Evolutionary conservation across 2,888 invertebrate species (phyloP), one percentile per base, ranked within the genome.

Genomic region (Agriopis leucophaearia): DNA sequence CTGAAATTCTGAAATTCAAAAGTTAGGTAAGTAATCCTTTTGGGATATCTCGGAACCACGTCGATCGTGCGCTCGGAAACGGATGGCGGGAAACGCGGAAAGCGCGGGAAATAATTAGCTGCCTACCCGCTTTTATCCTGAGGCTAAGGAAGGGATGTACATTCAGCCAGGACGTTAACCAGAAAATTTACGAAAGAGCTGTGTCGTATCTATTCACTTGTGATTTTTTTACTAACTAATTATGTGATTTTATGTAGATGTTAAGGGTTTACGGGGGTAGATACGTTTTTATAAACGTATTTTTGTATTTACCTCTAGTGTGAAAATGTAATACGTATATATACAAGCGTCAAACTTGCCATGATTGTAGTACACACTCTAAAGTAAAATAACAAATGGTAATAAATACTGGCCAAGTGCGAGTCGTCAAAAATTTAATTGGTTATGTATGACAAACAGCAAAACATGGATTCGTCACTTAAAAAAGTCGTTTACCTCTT

Each of bases 61-160:
- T 77, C 81, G 79, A 85, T 85, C 82, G 84, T 79, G 81, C 76
- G 78, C 64, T 72, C 74, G 84, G 83, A 84, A 87, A 76, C 83
- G 86, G 88, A 87, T 12, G 52, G 51, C 61, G 52, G 61, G 60
- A 62, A 59, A 59, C 48, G 61, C 81, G 85, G 87, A 87, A 89
- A 89, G 84, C 82, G 89, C 90, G 89, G 91, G 91, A 90, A 91
- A 90, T 92, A 92, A 92, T 92, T 91, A 91, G 92, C 91, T 81
- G 90, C 88, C 82, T 78, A 81, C 82, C 81, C 80, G 58, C 78
- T 77, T 74, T 8, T 56, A 64, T 85, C 91, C 84, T 75, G 78
- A 60, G 88, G 90, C 89, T 51, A 82, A 83, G 87, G 88, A 88
- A 87, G 78, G 40, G 62, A 54, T 36, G 52, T 35, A 54, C 79